These are phyloP conservation scores for Theonella swinhoei DNA, from an alignment of 37 sponge, comb jelly and placozoan species.

Conservation along the genomic window DNA sequence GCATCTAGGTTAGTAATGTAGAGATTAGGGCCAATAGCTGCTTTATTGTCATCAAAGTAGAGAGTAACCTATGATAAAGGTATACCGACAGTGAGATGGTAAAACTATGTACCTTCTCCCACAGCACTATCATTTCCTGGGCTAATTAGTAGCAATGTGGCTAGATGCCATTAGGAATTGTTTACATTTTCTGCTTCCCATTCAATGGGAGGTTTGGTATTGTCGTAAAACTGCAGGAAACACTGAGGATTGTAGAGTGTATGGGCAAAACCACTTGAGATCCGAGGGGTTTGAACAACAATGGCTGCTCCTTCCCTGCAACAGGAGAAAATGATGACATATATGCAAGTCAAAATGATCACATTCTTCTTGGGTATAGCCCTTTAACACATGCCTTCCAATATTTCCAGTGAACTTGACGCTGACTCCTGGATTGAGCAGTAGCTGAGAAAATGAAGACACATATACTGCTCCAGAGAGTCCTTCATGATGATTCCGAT, in stretches of 20 bases:
- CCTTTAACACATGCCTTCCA: conserved; percentile 31
- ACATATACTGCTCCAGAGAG: conserved; percentile 33
- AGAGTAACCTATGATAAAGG: conserved; percentile 6
- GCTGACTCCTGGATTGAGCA: conserved; percentile 11
- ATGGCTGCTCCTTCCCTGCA: conserved; percentile 42
- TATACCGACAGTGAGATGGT: background rate
- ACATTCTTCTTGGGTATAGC: too few relatives aligned
- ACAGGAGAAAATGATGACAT: background rate
- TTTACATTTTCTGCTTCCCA: conserved; percentile 12
- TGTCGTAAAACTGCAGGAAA: conserved; percentile 27
- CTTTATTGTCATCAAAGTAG: conserved; percentile 20
- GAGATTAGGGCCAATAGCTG: conserved; percentile 16
- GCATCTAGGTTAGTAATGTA: conserved; percentile 1
- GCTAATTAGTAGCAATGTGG: background rate
- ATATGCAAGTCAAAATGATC: too few relatives aligned
- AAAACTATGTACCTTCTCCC: background rate
- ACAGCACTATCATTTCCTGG: background rate
- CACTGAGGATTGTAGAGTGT: conserved; percentile 50
- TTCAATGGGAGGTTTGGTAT: background rate
- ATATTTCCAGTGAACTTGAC: conserved; percentile 44
- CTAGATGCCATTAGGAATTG: background rate
- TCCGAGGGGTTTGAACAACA: conserved; percentile 11
- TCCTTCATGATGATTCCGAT: conserved; percentile 13
- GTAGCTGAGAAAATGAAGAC: conserved; percentile 36
- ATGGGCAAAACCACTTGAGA: conserved; percentile 10